Base-by-base conservation (phyloP, 2,797 vertebrate species). In the Notolepis coatsorum region DNA sequence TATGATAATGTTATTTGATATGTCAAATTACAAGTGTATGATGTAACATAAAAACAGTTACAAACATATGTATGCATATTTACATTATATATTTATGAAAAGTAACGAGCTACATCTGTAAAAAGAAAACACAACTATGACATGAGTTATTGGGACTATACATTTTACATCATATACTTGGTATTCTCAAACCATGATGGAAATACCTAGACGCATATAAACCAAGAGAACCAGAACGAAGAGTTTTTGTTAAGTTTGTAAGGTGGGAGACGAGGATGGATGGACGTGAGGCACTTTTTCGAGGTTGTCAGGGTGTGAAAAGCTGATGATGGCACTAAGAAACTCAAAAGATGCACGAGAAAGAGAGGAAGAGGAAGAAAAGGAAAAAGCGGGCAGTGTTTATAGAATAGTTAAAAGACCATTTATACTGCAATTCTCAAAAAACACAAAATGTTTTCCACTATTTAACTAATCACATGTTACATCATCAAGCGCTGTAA, bases 231-330 rank as follows among this genome's bases (percentile, higher is more conserved):
- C 86, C 89, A 84, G 91, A 92, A 94, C 81, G n/a, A 88, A 92
- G 87, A 94, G 89, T 91, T n/a, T n/a, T n/a, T 91, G 88, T 94
- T 91, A 92, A 90, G 83, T 80, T n/a, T 88, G 82, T 87, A 91
- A 90, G 91, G 95, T 95, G 93, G 92, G n/a, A 94, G 93, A 90
- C 89, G 89, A 89, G 86, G n/a, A 37, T n/a, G 13, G 93, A 94
- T 93, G 90, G 91, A 95, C 92, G 90, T 94, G 95, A 98, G 96
- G 96, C 96, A 99, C 96, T 98, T 96, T 88, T 94, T 92, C 85
- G 93, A 93, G 93, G 94, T 95, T 88, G 91, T 94, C 84, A 88
- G 89, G 92, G 90, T 87, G 88, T 87, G 87, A 95, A 94, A 84
- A 93, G 88, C 77, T 46, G 72, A 94, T 46, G 72, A 94, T 87